Evolutionary conservation across 2,888 invertebrate species (phyloP), one percentile per base, ranked within the genome.

Genomic region (Aleiodes alternator): DNA sequence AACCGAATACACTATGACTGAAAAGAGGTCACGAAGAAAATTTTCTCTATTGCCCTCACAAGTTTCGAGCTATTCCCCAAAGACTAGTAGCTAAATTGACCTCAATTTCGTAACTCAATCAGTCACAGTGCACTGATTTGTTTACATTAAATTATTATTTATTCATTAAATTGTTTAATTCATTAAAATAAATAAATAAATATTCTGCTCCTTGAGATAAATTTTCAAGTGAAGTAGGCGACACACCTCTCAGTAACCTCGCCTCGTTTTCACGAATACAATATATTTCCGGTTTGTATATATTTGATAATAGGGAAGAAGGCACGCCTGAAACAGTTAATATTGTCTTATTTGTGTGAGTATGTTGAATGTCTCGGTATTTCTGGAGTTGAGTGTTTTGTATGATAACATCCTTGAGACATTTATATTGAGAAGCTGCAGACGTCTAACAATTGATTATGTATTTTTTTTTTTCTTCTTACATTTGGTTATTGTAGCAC

Each of bases 351-450:
- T 14, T 8, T 66, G 29, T 50, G 23, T 16, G 50, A 9, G 12
- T 51, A 34, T 31, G 5, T 48, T 29, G 29, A 7, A 66, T 66
- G 29, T 51, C 29, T 66, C 4, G 48, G 29, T 31, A 5, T 66
- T 50, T 50, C 23, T 50, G n/a, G 12, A 66, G 48, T 48, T 51
- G 29, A 50, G 43, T 43, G 11, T 43, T 34, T 43, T 43, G 61
- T 61, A 31, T 53, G 61, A 43, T 57, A 34, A 51, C n/a, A 59
- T 59, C 71, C 71, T 71, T 71, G 71, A 71, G 71, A 31, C 51
- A 61, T 66, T 66, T 38, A 61, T 61, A 66, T 59, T 50, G 59
- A 48, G 29, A 31, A 50, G 14, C 8, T 31, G 31, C 29, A 71
- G 61, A 71, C 29, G 34, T 71, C n/a, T 12, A 23, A 59, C 29